Evolutionary conservation across 2,888 invertebrate species (phyloP), one percentile per base, ranked within the genome.

Genomic region (Ischnus inquisitorius): DNA sequence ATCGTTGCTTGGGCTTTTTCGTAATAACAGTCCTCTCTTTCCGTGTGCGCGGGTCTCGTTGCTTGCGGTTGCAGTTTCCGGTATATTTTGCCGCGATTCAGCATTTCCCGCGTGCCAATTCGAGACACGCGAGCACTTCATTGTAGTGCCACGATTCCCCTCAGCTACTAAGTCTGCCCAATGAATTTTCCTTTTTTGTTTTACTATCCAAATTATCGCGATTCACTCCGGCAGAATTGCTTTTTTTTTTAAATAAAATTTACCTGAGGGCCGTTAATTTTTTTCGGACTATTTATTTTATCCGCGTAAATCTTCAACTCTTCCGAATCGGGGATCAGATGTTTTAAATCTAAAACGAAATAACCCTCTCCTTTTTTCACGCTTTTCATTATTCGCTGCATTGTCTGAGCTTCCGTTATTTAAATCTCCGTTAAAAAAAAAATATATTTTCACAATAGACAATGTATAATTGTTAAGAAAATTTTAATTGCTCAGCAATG

Each of bases 51-150:
- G 6, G 6, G 39, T 46, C 39, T 76, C 67, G 65, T 76, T 51
- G 51, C 78, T 71, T 62, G 65, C 51, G 39, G 62, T 51, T 72
- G 41, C 62, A 71, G 41, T 79, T 71, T 79, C 51, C 67, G 46
- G 67, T 43, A 67, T 46, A 41, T 25, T 67, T 14, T 25, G 22
- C 54, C 39, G 46, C 78, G 67, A 67, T 82, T 79, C 78, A 79
- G 57, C 72, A 54, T 57, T 78, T 78, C 34, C 54, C 74, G 62
- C 79, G 54, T 72, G 60, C 72, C 60, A 82, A 72, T 72, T 19
- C 43, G 57, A 64, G 19, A 43, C 57, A 19, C 62, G 41, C 64
- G 68, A 68, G 41, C 25, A 54, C 79, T 79, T 74, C 65, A 72
- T 82, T 78, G 77, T 78, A 57, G 46, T 34, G 34, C 34, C 34